Percentiles rank a stretch among this genome's conserved stretches.
Conservation (phyloP, 2,888 invertebrate genomes). For the Theretra japonica region DNA sequence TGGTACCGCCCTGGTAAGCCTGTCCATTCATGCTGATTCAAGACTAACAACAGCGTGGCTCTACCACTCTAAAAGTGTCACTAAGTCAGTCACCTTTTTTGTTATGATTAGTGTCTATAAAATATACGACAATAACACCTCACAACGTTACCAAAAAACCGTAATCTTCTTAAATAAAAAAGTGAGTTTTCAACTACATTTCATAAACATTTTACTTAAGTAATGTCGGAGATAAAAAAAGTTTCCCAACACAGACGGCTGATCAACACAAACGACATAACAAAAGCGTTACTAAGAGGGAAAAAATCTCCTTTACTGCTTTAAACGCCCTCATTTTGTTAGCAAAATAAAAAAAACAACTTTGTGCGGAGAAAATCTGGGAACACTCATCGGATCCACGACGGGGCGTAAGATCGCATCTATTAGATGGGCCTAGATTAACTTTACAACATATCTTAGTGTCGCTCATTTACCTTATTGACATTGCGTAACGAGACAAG, state of each 20-base stretch:
- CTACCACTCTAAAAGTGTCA: too few relatives aligned
- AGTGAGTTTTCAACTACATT: too few relatives aligned
- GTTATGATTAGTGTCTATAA: too few relatives aligned
- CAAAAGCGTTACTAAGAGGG: neutral
- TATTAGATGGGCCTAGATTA: constrained; percentile 22
- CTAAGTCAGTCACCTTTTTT: too few relatives aligned
- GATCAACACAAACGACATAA: constrained; percentile 2
- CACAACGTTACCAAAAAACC: too few relatives aligned
- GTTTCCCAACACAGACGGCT: neutral
- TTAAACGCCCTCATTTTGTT: constrained; percentile 9
- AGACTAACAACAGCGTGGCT: too few relatives aligned
- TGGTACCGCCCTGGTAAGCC: too few relatives aligned
- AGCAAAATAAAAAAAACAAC: constrained; percentile 10
- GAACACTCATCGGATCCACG: constrained; percentile 4
- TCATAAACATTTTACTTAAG: neutral
- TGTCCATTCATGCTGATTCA: too few relatives aligned
- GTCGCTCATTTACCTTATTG: constrained; percentile 24
- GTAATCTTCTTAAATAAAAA: neutral
- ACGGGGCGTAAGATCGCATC: constrained; percentile 11
- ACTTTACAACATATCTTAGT: constrained; percentile 24
- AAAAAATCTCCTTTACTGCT: neutral
- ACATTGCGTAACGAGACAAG: constrained; percentile 20
- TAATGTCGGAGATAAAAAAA: neutral
- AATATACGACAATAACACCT: too few relatives aligned
- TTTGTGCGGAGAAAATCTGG: constrained; percentile 11